Conservation (phyloP, 1,140 invertebrate species). For the Parasteatoda tepidariorum region DNA sequence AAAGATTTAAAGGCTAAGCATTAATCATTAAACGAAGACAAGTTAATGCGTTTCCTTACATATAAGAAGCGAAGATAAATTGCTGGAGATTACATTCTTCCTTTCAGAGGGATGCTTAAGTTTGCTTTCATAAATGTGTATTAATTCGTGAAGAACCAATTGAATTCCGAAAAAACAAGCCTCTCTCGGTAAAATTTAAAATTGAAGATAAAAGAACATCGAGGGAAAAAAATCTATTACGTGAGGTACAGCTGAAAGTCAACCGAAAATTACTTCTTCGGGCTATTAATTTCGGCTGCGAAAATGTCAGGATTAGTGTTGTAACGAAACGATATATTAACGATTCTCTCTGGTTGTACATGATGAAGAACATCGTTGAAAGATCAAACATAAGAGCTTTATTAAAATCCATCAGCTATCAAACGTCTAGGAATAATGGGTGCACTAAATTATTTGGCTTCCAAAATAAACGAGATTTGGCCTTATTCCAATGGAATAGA, state of each 20-base stretch:
- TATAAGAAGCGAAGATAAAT: slow-evolving; percentile 27
- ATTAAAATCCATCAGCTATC: slow-evolving; percentile 58
- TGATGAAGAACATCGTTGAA: slow-evolving; percentile 23
- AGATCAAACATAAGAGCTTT: slow-evolving; percentile 57
- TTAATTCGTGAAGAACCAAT: slow-evolving; percentile 15
- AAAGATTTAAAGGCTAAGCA: background rate
- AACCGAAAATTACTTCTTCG: slow-evolving; percentile 39
- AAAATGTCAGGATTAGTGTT: slow-evolving; percentile 31
- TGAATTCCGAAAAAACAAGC: slow-evolving; percentile 1
- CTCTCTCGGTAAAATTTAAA: background rate
- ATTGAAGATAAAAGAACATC: background rate
- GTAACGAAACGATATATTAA: slow-evolving; percentile 41
- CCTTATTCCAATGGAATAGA: slow-evolving; percentile 13
- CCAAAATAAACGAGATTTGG: slow-evolving; percentile 53
- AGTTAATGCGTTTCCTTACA: slow-evolving; percentile 29
- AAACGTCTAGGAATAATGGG: slow-evolving; percentile 46
- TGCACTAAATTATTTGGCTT: slow-evolving; percentile 55
- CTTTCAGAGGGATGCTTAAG: background rate
- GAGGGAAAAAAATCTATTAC: background rate
- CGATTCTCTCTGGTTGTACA: slow-evolving; percentile 9
- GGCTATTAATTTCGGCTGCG: slow-evolving; percentile 29
- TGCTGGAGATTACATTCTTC: slow-evolving; percentile 30
- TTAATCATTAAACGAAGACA: slow-evolving; percentile 43
- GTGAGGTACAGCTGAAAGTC: slow-evolving; percentile 2
- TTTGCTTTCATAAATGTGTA: slow-evolving; percentile 31